A percentile compares a stretch with the other conserved stretches of the same genome.
These are phyloP conservation scores for Melanotaenia parkinsoni DNA, from an alignment of 2,797 vertebrate genomes.

Conservation along the genomic window DNA sequence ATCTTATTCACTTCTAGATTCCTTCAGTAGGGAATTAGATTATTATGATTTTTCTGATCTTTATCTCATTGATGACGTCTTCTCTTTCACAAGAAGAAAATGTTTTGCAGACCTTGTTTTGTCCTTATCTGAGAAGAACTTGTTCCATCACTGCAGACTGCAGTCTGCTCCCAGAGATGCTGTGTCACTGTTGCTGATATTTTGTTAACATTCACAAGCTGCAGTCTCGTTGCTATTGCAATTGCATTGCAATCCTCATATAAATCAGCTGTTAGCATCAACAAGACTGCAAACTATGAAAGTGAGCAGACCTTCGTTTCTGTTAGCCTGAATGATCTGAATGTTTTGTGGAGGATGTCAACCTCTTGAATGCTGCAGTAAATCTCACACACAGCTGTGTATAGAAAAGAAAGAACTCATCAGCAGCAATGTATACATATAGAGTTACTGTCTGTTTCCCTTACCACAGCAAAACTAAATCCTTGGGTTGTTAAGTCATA, in stretches of 20 bases:
- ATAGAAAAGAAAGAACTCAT: neutral
- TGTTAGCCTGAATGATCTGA: neutral
- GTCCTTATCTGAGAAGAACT: slow-evolving; percentile 42
- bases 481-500: neutral
- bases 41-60: slow-evolving; percentile 40
- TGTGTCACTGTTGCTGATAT: slow-evolving; percentile 57
- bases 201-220: slow-evolving; percentile 14
- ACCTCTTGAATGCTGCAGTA: neutral
- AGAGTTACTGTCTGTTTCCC: neutral
- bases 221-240: neutral
- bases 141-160: slow-evolving; percentile 47
- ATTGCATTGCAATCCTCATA: slow-evolving; percentile 1
- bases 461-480: too few relatives aligned
- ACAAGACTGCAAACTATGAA: neutral
- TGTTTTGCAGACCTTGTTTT: slow-evolving; percentile 30
- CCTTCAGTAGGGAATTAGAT: slow-evolving; percentile 33
- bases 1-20: slow-evolving; percentile 52
- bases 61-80: slow-evolving; percentile 16
- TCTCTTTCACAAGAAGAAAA: slow-evolving; percentile 9
- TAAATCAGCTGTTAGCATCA: slow-evolving; percentile 6
- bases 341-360: neutral
- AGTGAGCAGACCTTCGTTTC: neutral
- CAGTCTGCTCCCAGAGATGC: slow-evolving; percentile 52
- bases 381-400: slow-evolving; percentile 9
- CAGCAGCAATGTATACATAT: neutral